Evolutionary conservation across 1,140 invertebrate species (phyloP).

Genomic region (Carposina sasakii): DNA sequence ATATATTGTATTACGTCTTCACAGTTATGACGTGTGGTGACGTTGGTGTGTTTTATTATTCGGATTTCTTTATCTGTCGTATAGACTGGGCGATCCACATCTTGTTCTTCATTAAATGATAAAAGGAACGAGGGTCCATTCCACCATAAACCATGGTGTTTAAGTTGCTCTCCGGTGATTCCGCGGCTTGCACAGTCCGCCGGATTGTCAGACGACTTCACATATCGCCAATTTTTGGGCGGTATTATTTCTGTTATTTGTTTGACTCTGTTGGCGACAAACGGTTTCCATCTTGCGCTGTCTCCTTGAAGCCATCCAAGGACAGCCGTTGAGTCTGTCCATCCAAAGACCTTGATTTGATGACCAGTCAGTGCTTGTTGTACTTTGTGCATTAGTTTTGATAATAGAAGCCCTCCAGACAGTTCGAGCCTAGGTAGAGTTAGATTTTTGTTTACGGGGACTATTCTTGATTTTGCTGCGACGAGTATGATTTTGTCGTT

Average conservation of each 20-base stretch:
- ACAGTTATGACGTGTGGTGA: not conserved
- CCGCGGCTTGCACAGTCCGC: constrained; percentile 38
- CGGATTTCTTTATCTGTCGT: not conserved
- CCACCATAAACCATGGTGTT: constrained; percentile 20
- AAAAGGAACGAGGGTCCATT: constrained; percentile 15
- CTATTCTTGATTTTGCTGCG: constrained; percentile 15
- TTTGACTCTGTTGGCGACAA: constrained; percentile 14
- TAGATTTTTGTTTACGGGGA: constrained; percentile 12
- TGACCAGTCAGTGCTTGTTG: not conserved
- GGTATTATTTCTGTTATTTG: constrained; percentile 9
- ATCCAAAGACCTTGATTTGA: constrained; percentile 9
- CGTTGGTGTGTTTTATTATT: constrained; percentile 3
- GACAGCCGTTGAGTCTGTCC: constrained; percentile 19
- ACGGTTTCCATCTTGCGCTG: constrained; percentile 12
- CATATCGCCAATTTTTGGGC: constrained; percentile 6
- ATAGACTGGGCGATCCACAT: not conserved
- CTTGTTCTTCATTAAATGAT: not conserved
- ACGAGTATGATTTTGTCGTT: constrained; percentile 4
- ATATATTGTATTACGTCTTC: constrained; percentile 7
- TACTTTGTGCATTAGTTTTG: constrained; percentile 21
- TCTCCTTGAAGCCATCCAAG: constrained; percentile 21
- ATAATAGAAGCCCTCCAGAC: constrained; percentile 17
- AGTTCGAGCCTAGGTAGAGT: constrained; percentile 21
- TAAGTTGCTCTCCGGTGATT: constrained; percentile 11
- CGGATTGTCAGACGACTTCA: constrained; percentile 13